These are phyloP conservation scores for Peromyscus melanophrys DNA, from an alignment of 2,797 vertebrate species.

Conservation along the genomic window DNA sequence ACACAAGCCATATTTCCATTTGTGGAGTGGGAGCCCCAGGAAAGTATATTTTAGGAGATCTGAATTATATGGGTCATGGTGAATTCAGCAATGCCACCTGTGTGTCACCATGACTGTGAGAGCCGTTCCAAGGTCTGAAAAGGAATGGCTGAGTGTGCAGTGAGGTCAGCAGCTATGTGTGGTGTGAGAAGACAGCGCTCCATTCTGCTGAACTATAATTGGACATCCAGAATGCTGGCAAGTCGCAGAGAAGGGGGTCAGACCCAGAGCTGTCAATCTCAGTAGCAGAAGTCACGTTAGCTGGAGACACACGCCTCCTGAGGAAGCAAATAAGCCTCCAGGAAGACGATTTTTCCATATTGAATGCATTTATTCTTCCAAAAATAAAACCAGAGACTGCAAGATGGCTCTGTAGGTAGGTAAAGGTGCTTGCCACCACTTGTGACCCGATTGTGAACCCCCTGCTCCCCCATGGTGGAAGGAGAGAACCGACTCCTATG, in stretches of 20 bases:
- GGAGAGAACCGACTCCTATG: neutral
- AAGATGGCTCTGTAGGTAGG: neutral
- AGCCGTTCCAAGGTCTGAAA: constrained; percentile 79
- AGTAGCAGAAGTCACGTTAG: neutral
- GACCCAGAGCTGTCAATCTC: neutral
- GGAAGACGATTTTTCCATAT: neutral
- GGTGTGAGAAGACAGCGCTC: constrained; percentile 84
- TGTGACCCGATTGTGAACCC: too few species aligned
- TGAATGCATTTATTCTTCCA: constrained; percentile 4
- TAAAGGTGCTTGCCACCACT: neutral
- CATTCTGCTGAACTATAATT: constrained; percentile 90
- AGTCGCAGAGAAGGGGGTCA: neutral
- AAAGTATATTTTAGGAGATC: neutral
- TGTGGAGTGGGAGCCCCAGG: neutral
- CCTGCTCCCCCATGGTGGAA: neutral
- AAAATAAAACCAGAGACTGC: neutral
- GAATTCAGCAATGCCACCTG: neutral
- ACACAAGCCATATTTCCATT: neutral
- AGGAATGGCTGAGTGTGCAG: constrained; percentile 90
- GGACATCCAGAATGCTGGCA: constrained; percentile 79
- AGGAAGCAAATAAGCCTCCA: neutral
- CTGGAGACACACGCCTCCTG: neutral
- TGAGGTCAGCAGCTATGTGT: constrained; percentile 88
- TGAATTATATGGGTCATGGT: neutral
- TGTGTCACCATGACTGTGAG: neutral